phyloP scores from a whole-genome alignment of 2,888 invertebrate species.

The Pinctada fucata region DNA sequence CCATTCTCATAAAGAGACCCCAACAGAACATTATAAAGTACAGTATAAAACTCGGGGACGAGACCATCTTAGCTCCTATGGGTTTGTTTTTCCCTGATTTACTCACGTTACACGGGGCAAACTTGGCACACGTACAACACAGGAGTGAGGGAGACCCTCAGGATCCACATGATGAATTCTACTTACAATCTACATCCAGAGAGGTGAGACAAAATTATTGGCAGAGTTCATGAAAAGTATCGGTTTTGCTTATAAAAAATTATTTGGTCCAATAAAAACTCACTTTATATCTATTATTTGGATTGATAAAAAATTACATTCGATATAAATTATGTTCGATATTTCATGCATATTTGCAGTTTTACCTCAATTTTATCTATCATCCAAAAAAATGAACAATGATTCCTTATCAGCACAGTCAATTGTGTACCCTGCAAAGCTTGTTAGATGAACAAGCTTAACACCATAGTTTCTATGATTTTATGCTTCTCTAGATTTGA shows the following conservation, averaged over 20 bases:
- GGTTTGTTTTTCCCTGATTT: constrained; percentile 91
- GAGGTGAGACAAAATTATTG: constrained; percentile 24
- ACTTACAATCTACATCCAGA: constrained; percentile 84
- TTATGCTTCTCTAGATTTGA: too few species aligned
- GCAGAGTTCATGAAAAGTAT: too few species aligned
- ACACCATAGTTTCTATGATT: too few species aligned
- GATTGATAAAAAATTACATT: too few species aligned
- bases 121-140: constrained; percentile 81
- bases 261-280: too few species aligned
- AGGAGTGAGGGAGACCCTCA: constrained; percentile 88
- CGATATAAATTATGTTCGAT: neutral
- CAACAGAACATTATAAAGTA: constrained; percentile 70
- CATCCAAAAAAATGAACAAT: too few species aligned
- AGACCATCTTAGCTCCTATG: constrained; percentile 93
- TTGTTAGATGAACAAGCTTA: too few species aligned
- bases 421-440: too few species aligned
- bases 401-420: too few species aligned
- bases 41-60: constrained; percentile 88
- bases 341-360: neutral
- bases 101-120: constrained; percentile 81
- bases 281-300: too few species aligned
- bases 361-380: too few species aligned
- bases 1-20: constrained; percentile 74
- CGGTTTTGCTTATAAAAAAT: too few species aligned
- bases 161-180: constrained; percentile 95